Percentiles rank a stretch among this genome's conserved stretches.
These are phyloP conservation scores for Xiphorhynchus erythropygius DNA, from an alignment of 2,797 vertebrate species.

Conservation along the genomic window DNA sequence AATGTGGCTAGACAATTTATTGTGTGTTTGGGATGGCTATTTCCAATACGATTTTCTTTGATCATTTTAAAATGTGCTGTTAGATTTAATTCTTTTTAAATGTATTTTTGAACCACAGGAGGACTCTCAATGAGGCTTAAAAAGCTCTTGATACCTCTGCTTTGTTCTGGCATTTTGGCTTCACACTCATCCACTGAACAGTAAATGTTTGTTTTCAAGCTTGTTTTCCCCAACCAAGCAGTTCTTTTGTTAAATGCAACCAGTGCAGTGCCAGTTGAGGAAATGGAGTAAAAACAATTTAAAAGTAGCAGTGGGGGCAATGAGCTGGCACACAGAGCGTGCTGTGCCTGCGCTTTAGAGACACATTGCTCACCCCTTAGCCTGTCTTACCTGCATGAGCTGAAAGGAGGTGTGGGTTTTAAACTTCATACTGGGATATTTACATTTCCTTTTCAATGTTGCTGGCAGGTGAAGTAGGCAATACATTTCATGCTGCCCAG, in stretches of 20 bases:
- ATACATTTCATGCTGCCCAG: not conserved
- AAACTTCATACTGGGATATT: not conserved
- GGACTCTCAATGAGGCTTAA: constrained; percentile 32
- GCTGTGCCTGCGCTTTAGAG: not conserved
- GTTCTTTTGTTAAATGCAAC: not conserved
- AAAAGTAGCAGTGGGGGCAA: not conserved
- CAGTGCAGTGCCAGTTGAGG: not conserved
- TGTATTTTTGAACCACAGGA: constrained; percentile 40
- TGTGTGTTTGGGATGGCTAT: constrained; percentile 51
- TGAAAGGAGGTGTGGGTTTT: not conserved
- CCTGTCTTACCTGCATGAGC: not conserved
- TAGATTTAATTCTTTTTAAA: constrained; percentile 54
- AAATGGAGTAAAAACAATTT: constrained; percentile 13
- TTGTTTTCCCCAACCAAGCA: not conserved
- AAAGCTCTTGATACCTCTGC: not conserved
- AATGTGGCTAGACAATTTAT: constrained; percentile 59
- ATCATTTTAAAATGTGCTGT: constrained; percentile 66
- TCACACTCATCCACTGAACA: constrained; percentile 14
- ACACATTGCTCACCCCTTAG: not conserved
- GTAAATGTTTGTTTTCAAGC: constrained; percentile 47
- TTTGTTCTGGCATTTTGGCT: constrained; percentile 55
- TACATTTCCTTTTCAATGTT: not conserved
- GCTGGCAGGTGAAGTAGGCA: not conserved
- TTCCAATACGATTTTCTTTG: constrained; percentile 57
- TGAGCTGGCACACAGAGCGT: not conserved